A percentile compares a stretch with the other conserved stretches of the same genome.
Evolutionary conservation across 2,113 vertebrate species (phyloP).

Genomic region (Mormyrus iriodes): DNA sequence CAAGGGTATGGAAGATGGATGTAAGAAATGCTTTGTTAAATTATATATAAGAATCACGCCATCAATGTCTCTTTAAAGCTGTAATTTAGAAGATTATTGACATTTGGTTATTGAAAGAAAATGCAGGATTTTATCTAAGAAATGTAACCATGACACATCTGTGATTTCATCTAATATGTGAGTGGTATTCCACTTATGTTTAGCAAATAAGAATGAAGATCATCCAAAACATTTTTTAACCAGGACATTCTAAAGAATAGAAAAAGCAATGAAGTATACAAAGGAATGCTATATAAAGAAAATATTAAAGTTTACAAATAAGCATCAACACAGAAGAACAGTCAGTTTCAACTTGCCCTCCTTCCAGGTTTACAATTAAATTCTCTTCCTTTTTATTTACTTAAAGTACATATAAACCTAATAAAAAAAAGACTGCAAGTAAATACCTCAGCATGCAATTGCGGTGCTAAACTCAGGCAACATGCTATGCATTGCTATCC

Average conservation of each 20-base stretch:
- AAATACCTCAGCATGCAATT: constrained; percentile 3
- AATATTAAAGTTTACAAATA: background rate
- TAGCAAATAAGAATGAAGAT: background rate
- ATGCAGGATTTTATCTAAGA: background rate
- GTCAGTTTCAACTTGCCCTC: background rate
- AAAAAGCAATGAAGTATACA: background rate
- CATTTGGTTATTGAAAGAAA: background rate
- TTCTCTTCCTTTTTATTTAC: background rate
- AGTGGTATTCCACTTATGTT: background rate
- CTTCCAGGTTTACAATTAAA: background rate
- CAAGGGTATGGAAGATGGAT: background rate
- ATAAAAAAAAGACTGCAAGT: background rate
- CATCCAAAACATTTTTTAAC: background rate
- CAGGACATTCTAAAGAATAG: background rate
- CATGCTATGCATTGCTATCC: constrained; percentile 14
- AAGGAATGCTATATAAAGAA: background rate
- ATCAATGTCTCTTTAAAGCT: background rate
- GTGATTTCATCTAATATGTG: background rate
- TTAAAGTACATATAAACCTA: background rate
- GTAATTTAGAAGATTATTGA: background rate
- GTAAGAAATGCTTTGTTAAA: background rate
- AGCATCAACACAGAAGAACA: background rate
- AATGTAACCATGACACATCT: background rate
- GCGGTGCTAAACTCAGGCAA: background rate
- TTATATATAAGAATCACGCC: background rate